Conservation (phyloP, 2,888 invertebrate species). For the Augochlorella aurata region DNA sequence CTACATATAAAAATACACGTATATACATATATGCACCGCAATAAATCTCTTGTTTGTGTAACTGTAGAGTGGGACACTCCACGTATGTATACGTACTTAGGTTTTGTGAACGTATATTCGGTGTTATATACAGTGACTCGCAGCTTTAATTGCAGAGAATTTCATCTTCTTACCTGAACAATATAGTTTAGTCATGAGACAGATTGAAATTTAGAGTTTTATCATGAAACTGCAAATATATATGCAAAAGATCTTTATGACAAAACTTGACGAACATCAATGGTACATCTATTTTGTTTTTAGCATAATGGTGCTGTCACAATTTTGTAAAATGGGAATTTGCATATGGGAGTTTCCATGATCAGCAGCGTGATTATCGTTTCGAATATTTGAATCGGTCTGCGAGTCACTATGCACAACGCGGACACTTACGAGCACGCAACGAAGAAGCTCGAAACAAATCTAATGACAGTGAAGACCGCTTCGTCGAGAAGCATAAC, state of each 20-base stretch:
- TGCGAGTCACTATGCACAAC: slow-evolving; percentile 1
- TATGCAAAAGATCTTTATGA: not conserved
- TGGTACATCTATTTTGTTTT: not conserved
- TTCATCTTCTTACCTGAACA: not conserved
- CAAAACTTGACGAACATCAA: not conserved
- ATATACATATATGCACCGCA: slow-evolving; percentile 14
- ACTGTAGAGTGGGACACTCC: not conserved
- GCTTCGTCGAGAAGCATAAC: not conserved
- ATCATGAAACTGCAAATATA: not conserved
- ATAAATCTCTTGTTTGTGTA: slow-evolving; percentile 15
- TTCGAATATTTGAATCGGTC: not conserved
- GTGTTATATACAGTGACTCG: slow-evolving; percentile 4
- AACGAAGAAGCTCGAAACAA: slow-evolving; percentile 1
- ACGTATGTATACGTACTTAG: slow-evolving; percentile 1
- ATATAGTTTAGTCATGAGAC: not conserved
- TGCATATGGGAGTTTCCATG: not conserved
- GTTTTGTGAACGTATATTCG: not conserved
- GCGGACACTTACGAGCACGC: not conserved
- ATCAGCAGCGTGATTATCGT: not conserved
- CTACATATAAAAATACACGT: slow-evolving; percentile 54
- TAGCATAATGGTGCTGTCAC: not conserved
- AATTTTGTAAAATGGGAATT: not conserved
- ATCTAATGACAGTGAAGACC: not conserved
- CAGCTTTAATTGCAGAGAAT: not conserved
- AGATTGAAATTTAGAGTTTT: not conserved